phyloP scores from a whole-genome alignment of 2,797 vertebrate genomes.

The Sarcophilus harrisii region DNA sequence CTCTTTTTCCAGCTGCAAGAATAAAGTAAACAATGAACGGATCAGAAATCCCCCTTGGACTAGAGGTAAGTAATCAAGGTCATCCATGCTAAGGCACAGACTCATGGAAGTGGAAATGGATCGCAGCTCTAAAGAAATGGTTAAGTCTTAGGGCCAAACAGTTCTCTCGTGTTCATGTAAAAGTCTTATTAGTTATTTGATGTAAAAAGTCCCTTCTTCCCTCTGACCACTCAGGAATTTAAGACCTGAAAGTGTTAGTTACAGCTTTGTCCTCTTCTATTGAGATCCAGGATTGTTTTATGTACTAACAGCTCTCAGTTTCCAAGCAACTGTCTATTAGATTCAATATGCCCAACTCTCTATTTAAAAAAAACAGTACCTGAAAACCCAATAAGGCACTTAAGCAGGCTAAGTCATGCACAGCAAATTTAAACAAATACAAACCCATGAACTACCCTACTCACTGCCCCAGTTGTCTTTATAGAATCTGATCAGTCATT shows the following conservation, averaged over 20 bases:
- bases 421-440: not conserved
- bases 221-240: constrained; percentile 38
- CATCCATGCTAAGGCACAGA: rapidly evolving
- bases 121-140: not conserved
- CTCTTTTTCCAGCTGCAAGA: not conserved
- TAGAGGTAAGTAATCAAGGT: not conserved
- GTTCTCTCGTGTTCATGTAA: not conserved
- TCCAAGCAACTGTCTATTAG: constrained; percentile 57
- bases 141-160: not conserved
- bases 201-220: not conserved
- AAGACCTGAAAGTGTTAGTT: not conserved
- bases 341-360: not conserved
- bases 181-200: not conserved
- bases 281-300: not conserved
- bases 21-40: no score
- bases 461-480: not conserved
- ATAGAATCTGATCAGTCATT: not conserved
- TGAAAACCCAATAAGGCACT: not conserved
- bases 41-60: not conserved
- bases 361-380: not conserved
- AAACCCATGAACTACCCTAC: not conserved
- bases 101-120: not conserved
- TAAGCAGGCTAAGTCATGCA: not conserved
- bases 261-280: not conserved
- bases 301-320: constrained; percentile 31